Base-by-base conservation (phyloP, 2,888 invertebrate species). In the Microdon myrmicae region DNA sequence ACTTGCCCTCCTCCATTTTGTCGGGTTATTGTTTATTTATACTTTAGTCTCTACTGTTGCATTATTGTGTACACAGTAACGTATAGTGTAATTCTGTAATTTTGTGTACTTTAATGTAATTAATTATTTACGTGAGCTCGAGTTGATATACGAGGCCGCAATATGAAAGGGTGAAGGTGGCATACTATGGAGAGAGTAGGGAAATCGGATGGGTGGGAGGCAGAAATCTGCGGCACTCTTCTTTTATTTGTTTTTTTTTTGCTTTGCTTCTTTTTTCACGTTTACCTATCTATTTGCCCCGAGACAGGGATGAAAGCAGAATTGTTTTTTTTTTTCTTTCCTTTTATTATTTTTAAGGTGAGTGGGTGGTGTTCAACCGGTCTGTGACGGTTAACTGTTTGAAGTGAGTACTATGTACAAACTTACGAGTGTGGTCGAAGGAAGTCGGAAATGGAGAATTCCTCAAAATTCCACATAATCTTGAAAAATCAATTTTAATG, bases 61-160 rank as follows among this genome's bases (percentile, higher is more conserved):
- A 35, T 47, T 41, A 23, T 39, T 60, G 16, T 48, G 34, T 55
- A 22, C 20, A 10, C 29, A 31, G 38, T 38, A 26, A 47, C 25
- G 31, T 48, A 12, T 31, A 41, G 32, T 38, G 35, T 51, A 56
- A 43, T 47, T 47, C 47, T 58, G 47, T 64, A 56, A 53, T 64
- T 58, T 64, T 51, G 56, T 56, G 64, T 51, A 47, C 64, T 64
- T 64, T 43, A 64, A 41, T 53, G 51, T 64, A 53, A 64, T 64
- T 64, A 64, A 58, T 64, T 58, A 64, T 56, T 64, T 64, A 64
- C 48, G 35, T 58, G 43, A 58, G 51, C 51, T 16, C 1, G 5
- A 14, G n/a, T 19, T 10, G 14, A 19, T 14, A 16, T 7, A 7
- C 3, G 9, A 6, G 19, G 9, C 4, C n/a, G 12, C 7, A n/a